phyloP scores from a whole-genome alignment of 2,888 invertebrate species.

The Drosophila melanosoma region DNA sequence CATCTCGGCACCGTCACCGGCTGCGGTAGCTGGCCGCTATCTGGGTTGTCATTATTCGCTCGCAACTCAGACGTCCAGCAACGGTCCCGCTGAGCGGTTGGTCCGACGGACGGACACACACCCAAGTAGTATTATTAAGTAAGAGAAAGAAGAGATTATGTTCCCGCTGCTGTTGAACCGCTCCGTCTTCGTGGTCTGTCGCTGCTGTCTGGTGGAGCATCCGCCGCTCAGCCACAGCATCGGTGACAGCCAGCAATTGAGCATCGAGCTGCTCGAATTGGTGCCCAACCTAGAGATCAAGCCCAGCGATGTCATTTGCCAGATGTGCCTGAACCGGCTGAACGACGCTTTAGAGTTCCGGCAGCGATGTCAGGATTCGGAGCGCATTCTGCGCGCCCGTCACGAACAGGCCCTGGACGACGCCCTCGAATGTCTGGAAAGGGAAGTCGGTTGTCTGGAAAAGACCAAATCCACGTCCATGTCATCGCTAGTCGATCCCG shows the following conservation, averaged over 20 bases:
- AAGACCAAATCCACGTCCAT: constrained; percentile 24
- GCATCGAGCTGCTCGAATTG: constrained; percentile 58
- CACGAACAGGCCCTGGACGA: constrained; percentile 71
- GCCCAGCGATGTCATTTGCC: constrained; percentile 73
- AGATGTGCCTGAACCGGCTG: constrained; percentile 66
- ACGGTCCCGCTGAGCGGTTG: constrained; percentile 59
- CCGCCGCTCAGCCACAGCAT: constrained; percentile 66
- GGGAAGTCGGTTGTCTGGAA: constrained; percentile 64
- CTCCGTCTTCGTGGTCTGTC: constrained; percentile 61
- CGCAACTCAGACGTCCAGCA: constrained; percentile 61
- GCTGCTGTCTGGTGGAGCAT: constrained; percentile 77
- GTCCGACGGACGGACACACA: constrained; percentile 39
- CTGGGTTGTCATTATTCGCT: constrained; percentile 34
- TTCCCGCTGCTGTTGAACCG: constrained; percentile 66
- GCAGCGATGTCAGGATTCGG: constrained; percentile 68
- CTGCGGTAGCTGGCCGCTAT: constrained; percentile 20
- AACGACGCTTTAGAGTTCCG: constrained; percentile 72
- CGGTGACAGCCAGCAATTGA: constrained; percentile 52
- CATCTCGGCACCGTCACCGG: constrained; percentile 14
- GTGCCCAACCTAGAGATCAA: constrained; percentile 60
- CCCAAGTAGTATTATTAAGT: constrained; percentile 39
- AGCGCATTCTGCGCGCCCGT: constrained; percentile 68
- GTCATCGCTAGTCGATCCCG: constrained; percentile 38
- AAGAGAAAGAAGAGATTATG: constrained; percentile 35
- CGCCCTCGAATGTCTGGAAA: constrained; percentile 66